Evolutionary conservation across 2,797 vertebrate species (phyloP).

Genomic region (Hydrolagus colliei): DNA sequence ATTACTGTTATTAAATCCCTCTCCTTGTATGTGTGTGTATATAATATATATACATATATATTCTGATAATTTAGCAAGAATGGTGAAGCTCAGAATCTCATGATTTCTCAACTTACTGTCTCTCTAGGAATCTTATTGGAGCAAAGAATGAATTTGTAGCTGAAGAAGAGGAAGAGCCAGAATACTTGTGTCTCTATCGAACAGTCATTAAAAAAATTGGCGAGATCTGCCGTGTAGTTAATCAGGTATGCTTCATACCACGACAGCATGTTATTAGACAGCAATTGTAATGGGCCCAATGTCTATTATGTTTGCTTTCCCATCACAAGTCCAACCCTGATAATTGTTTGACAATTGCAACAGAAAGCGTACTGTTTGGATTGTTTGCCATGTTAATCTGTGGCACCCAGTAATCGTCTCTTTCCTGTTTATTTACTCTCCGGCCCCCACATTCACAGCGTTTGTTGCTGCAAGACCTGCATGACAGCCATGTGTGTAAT

Average conservation of each 20-base stretch:
- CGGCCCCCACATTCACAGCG: slow-evolving; percentile 50
- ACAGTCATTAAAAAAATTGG: slow-evolving; percentile 78
- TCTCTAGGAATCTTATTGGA: slow-evolving; percentile 25
- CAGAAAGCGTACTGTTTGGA: not conserved
- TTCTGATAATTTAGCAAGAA: not conserved
- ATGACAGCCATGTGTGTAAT: slow-evolving; percentile 90
- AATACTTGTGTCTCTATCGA: slow-evolving; percentile 75
- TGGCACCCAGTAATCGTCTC: not conserved
- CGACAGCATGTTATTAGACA: not conserved
- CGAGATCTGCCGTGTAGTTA: slow-evolving; percentile 88
- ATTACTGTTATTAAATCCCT: not conserved
- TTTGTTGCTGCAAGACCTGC: slow-evolving; percentile 88
- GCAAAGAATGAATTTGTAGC: slow-evolving; percentile 3
- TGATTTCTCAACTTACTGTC: not conserved
- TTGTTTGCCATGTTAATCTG: not conserved
- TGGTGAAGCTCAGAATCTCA: not conserved
- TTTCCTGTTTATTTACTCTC: not conserved
- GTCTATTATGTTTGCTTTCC: too few relatives aligned
- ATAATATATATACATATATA: too few relatives aligned
- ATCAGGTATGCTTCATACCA: slow-evolving; percentile 67
- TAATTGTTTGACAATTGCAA: not conserved
- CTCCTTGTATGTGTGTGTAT: not conserved
- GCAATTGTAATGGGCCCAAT: not conserved
- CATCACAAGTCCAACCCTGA: not conserved
- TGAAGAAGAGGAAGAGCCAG: slow-evolving; percentile 64